Evolutionary conservation across 2,888 invertebrate species (phyloP).

Genomic region (Parthenolecanium corni): DNA sequence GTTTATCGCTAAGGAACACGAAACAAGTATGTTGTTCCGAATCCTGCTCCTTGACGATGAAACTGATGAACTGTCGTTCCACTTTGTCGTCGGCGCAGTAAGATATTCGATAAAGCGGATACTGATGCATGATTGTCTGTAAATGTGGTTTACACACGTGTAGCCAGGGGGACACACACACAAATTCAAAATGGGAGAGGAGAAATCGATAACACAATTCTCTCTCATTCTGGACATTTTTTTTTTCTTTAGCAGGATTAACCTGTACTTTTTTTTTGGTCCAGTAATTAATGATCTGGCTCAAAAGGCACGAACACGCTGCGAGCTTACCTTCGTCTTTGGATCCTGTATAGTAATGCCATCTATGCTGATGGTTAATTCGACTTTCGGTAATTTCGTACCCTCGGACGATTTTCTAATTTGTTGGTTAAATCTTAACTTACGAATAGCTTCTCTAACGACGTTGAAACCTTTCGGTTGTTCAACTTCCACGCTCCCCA

Average conservation of each 20-base stretch:
- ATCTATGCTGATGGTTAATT: constrained; percentile 93
- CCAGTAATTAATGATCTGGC: too few relatives aligned
- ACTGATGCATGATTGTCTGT: constrained; percentile 74
- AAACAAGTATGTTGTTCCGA: constrained; percentile 86
- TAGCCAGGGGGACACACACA: constrained; percentile 6
- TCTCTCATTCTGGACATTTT: background rate
- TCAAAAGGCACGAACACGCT: too few relatives aligned
- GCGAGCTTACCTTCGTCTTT: constrained; percentile 43
- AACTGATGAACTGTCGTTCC: constrained; percentile 92
- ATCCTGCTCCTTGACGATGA: constrained; percentile 71
- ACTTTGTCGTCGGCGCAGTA: constrained; percentile 99
- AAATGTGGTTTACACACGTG: constrained; percentile 32
- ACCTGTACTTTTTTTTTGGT: background rate
- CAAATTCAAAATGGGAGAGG: background rate
- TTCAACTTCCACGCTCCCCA: constrained; percentile 89
- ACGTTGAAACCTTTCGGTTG: constrained; percentile 96
- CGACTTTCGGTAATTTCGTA: constrained; percentile 79
- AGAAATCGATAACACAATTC: background rate
- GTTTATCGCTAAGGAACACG: constrained; percentile 92
- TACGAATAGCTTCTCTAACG: constrained; percentile 92
- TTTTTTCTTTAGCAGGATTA: background rate
- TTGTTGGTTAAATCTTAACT: constrained; percentile 87
- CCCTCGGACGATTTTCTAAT: constrained; percentile 82
- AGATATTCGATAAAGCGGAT: constrained; percentile 92
- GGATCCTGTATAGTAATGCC: constrained; percentile 80